A percentile compares a stretch with the other conserved stretches of the same genome.
These are phyloP conservation scores for Sciaenops ocellatus DNA, from an alignment of 2,797 vertebrate genomes.

Conservation along the genomic window DNA sequence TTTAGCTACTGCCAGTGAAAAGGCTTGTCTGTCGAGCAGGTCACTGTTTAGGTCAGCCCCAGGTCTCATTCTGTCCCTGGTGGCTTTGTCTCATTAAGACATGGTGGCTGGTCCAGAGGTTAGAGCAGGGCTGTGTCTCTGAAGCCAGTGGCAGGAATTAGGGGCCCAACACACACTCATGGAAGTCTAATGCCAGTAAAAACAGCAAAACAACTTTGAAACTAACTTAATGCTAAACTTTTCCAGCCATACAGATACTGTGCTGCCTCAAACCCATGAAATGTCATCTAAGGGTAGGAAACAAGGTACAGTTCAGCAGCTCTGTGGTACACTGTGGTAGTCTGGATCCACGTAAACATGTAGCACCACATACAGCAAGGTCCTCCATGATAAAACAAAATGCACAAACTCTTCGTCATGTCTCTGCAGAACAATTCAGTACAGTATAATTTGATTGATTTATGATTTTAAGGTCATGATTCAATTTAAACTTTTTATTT, in stretches of 20 bases:
- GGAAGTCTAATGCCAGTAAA: background rate
- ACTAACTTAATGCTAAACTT: background rate
- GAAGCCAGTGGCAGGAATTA: background rate
- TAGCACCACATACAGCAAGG: background rate
- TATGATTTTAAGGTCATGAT: too few species aligned
- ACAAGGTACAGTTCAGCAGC: background rate
- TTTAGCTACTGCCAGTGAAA: conserved; percentile 29
- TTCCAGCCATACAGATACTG: background rate
- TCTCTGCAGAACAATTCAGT: background rate
- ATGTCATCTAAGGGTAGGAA: background rate
- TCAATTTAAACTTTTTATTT: too few species aligned
- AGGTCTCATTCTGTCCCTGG: conserved; percentile 25
- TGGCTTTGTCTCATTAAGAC: conserved; percentile 47
- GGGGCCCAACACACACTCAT: background rate
- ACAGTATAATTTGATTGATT: too few species aligned
- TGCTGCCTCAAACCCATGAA: fast-evolving
- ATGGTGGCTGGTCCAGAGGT: background rate
- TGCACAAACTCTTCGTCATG: background rate
- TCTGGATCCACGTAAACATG: background rate
- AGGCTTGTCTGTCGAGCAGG: conserved; percentile 16
- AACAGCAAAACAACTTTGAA: background rate
- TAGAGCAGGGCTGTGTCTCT: conserved; percentile 2
- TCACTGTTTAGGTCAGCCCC: conserved; percentile 38
- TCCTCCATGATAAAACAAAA: background rate
- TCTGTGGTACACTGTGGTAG: background rate